Base-by-base conservation (phyloP, 2,888 invertebrate species). In the Catocala nupta region DNA sequence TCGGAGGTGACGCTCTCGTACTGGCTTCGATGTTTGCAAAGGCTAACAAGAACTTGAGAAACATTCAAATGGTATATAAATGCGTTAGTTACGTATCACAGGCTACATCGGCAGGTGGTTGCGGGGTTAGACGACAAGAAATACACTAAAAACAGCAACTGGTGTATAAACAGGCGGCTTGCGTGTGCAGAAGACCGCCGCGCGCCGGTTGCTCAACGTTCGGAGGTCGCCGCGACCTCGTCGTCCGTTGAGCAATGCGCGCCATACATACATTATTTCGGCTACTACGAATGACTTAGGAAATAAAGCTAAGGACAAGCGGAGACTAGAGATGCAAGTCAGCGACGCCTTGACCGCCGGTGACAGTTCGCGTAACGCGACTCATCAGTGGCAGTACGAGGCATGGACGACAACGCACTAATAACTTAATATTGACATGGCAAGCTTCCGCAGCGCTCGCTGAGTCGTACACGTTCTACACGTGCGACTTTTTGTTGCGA, bases 301-400 rank as follows among this genome's bases (percentile, higher is more conserved):
- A 60, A 64, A 63, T 72, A 63, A 60, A 68, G 63, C 62, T 69
- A 64, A 61, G 64, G 78, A 75, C 73, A 67, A 75, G 70, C 58
- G 52, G 56, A 63, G 78, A 78, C 78, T 77, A 78, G 78, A 73
- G 52, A 45, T 50, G 51, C 11, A 5, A 34, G 36, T 8, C 36
- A 2, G 36, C 9, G 9, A 39, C 36, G 9, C 36, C 36, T 39
- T 39, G 36, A 39, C 9, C 36, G 36, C 36, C 36, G 36, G 36
- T 39, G 36, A 39, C 36, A 39, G 36, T 39, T 9, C 36, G 1
- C 25, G 25, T 25, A 25, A 25, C 4, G 25, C 25, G 25, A 25
- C 25, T 25, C 36, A 39, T 8, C 36, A 39, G 36, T 39, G 9
- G 36, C 8, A 8, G 36, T 39, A 5, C 1, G 8, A 7, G 8